Conservation (phyloP, 2,113 vertebrate genomes). For the Thunnus maccoyii region DNA sequence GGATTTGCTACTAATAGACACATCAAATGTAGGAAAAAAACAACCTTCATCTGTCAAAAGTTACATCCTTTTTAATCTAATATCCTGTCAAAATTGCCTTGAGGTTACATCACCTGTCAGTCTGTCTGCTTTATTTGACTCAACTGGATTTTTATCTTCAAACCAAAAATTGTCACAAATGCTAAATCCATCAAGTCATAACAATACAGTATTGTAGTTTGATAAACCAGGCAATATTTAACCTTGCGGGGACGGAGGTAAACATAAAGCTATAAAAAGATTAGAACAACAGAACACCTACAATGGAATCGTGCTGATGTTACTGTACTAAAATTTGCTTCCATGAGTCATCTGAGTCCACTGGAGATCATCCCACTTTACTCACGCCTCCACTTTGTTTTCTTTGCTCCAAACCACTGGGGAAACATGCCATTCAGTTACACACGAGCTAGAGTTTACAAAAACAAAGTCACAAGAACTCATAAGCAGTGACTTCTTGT, state of each 20-base stretch:
- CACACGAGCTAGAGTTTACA: background rate
- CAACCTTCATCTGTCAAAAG: slow-evolving; percentile 9
- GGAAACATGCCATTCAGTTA: background rate
- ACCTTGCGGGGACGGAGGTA: background rate
- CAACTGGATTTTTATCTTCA: slow-evolving; percentile 23
- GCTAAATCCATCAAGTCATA: slow-evolving; percentile 18
- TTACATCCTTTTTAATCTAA: slow-evolving; percentile 3
- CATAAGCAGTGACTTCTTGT: background rate
- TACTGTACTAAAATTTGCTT: slow-evolving; percentile 22
- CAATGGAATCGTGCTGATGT: slow-evolving; percentile 2
- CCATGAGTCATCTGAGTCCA: slow-evolving; percentile 24
- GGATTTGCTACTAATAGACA: slow-evolving; percentile 22
- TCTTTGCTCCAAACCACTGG: background rate
- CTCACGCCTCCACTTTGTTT: slow-evolving; percentile 14
- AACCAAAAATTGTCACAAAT: slow-evolving; percentile 1
- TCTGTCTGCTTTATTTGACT: slow-evolving; percentile 12
- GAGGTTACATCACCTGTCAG: slow-evolving; percentile 36
- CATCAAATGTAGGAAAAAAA: background rate
- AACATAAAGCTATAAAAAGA: slow-evolving; percentile 17
- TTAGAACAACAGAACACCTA: slow-evolving; percentile 6
- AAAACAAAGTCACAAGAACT: slow-evolving; percentile 12
- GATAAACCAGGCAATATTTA: slow-evolving; percentile 8
- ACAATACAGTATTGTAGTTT: background rate
- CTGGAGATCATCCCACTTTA: slow-evolving; percentile 33
- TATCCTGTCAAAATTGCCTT: slow-evolving; percentile 39